Conservation (phyloP, 2,113 vertebrate genomes). For the Pachypanchax playfairii region DNA sequence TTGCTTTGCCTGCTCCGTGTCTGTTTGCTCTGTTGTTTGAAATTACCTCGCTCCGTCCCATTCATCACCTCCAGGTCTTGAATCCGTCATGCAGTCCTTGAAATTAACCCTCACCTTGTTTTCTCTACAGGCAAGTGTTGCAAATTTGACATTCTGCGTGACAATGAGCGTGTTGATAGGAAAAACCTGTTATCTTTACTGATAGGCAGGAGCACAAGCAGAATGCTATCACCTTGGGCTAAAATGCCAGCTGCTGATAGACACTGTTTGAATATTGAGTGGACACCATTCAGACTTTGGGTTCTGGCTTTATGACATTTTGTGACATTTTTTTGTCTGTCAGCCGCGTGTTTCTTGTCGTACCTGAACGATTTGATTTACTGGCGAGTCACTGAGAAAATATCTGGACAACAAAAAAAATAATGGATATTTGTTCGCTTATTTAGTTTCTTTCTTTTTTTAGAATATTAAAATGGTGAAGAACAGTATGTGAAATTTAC, state of each 20-base stretch:
- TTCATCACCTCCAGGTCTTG: not conserved
- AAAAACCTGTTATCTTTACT: constrained; percentile 36
- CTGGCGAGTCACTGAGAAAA: not conserved
- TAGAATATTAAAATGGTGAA: not conserved
- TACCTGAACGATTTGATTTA: not conserved
- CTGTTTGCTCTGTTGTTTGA: not conserved
- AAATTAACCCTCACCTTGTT: constrained; percentile 6
- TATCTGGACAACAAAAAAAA: no score
- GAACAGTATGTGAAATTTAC: not conserved
- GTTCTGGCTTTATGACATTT: constrained; percentile 63
- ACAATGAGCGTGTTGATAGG: constrained; percentile 46
- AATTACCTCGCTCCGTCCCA: not conserved
- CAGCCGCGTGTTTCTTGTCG: not conserved
- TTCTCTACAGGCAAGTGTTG: not conserved
- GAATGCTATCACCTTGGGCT: constrained; percentile 34
- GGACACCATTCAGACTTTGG: constrained; percentile 23
- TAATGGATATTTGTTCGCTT: no score
- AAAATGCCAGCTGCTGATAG: constrained; percentile 61
- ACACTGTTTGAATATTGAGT: constrained; percentile 25
- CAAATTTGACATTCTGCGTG: constrained; percentile 54
- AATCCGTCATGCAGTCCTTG: not conserved
- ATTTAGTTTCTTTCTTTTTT: not conserved
- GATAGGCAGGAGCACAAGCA: constrained; percentile 21
- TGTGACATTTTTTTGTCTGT: constrained; percentile 63
- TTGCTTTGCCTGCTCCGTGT: not conserved